Base-by-base conservation (phyloP, 2,888 invertebrate species). In the Callyntrura sp. region DNA sequence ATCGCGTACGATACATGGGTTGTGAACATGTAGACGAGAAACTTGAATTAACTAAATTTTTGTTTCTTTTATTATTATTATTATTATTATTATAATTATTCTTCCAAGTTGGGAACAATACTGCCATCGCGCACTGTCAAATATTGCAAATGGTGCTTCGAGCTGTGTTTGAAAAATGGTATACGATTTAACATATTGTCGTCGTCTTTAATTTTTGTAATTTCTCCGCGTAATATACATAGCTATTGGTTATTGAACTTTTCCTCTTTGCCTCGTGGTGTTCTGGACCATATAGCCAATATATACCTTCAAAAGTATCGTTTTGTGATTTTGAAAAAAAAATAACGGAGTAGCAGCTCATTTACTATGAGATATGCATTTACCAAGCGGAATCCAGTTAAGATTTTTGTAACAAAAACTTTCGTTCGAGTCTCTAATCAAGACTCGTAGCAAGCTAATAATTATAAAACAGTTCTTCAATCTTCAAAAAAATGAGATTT, bases 141-240 rank as follows among this genome's bases (percentile, higher is more conserved):
- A 14, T 20, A 48, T 73, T 68, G 45, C 12, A 73, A 73, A 23
- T 62, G 62, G n/a, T 9, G 5, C 17, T 11, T 73, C 48, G 73
- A 48, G 73, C 73, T 73, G 73, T 73, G 48, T 73, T 48, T 45
- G 35, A 45, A 45, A 73, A 68, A 9, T 6, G 17, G 73, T 73
- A 73, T 73, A 73, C 73, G 73, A 73, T 68, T 68, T 68, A 68
- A 35, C 14, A n/a, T 35, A 68, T 68, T 35, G 35, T 14, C 65
- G 35, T 35, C 35, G 5, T 35, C 14, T 14, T 8, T 1, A 68
- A 14, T 28, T 14, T 25, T 68, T 68, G n/a, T n/a, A n/a, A n/a
- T n/a, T 35, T 62, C 14, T 25, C 23, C 17, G 1, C 1, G 11
- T 8, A 62, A 62, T 14, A 0, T 9, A 28, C 28, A 35, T 35